Base-by-base conservation (phyloP, 1,140 invertebrate species). In the Drosophila melanica region DNA sequence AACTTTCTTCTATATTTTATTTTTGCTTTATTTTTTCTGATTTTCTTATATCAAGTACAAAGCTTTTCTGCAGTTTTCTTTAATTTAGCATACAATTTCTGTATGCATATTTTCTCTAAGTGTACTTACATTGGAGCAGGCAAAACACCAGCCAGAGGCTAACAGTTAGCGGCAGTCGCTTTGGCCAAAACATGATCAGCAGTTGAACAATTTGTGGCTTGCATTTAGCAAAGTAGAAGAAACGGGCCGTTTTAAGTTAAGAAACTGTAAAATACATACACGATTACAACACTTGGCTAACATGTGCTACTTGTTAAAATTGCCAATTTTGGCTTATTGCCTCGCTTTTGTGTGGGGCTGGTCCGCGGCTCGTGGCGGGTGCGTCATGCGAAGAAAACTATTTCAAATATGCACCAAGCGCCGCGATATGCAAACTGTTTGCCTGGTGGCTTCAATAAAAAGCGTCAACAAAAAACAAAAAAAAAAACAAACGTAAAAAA, bases 151-250 rank as follows among this genome's bases (percentile, higher is more conserved):
- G 84, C 72, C 60, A 68, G 33, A 67, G 72, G 73, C 84, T 84
- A 89, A 69, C 65, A 76, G 23, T 48, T 65, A 57, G 51, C 50
- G 48, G 45, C 10, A 68, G 76, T 82, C 66, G 80, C 75, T 80
- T 89, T 80, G 85, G 80, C 84, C 84, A 84, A 84, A 79, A 80
- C 85, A 82, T 87, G 79, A 65, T 78, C 76, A 63, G 68, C 54
- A 44, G 65, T 51, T 53, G 53, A 39, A 42, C 41, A 44, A 62
- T 54, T 71, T 71, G 58, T 51, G 55, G 60, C 63, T 48, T 11
- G 82, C 82, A 87, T 86, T 87, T 82, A 85, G 71, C 39, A 20
- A 41, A 63, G 39, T 62, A 35, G 51, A 18, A 30, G 30, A 42
- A 64, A 54, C 39, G 23, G 23, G 18, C n/a, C 39, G 51, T 53